A percentile compares a stretch with the other conserved stretches of the same genome.
phyloP scores from a whole-genome alignment of 2,888 invertebrate genomes.

The Mesochorus sp. region DNA sequence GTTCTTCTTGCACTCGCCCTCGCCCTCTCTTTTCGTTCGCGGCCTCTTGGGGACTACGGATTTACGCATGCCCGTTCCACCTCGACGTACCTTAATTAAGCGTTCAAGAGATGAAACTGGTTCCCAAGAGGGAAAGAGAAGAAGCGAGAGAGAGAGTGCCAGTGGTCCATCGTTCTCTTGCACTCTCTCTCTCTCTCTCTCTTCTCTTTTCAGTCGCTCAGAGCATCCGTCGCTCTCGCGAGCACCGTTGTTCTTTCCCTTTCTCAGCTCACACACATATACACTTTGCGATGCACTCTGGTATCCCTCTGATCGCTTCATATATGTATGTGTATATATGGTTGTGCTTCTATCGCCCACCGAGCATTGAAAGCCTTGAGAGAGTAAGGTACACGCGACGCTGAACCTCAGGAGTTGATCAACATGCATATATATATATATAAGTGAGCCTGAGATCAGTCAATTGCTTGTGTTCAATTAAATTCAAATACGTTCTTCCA shows the following conservation, averaged over 20 bases:
- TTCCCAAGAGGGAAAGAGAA: constrained; percentile 67
- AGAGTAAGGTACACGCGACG: constrained; percentile 48
- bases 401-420: constrained; percentile 39
- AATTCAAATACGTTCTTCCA: constrained; percentile 16
- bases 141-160: constrained; percentile 33
- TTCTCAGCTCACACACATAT: constrained; percentile 34
- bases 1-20: constrained; percentile 37
- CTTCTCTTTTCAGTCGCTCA: background rate
- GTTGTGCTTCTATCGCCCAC: constrained; percentile 46
- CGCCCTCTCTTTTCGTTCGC: constrained; percentile 18
- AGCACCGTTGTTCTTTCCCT: constrained; percentile 60
- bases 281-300: constrained; percentile 31
- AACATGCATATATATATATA: too few species aligned
- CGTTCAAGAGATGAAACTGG: constrained; percentile 82
- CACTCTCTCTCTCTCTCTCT: constrained; percentile 3
- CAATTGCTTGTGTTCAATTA: constrained; percentile 49
- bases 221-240: constrained; percentile 39
- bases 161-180: background rate
- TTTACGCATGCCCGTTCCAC: constrained; percentile 75
- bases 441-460: constrained; percentile 32
- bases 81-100: constrained; percentile 80
- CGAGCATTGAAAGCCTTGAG: constrained; percentile 43
- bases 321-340: constrained; percentile 25
- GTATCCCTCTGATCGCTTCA: constrained; percentile 51
- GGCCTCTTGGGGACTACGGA: constrained; percentile 64